Conservation (phyloP, 2,888 invertebrate species). For the Pteria penguin region DNA sequence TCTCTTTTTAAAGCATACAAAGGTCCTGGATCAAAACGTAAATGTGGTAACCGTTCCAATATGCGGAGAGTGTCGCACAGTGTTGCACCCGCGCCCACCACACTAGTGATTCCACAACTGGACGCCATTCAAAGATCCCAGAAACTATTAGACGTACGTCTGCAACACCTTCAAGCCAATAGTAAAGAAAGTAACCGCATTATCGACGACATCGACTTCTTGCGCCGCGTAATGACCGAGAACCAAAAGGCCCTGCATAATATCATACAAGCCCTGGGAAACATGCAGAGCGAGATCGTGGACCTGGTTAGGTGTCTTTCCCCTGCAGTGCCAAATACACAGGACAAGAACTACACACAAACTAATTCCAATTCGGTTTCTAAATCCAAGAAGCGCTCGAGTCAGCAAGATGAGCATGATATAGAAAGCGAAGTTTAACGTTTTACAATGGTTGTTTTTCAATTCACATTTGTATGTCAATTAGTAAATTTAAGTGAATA, state of each 20-base stretch:
- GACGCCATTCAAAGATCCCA: slow-evolving; percentile 79
- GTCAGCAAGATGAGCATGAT: slow-evolving; percentile 36
- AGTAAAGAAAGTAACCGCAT: slow-evolving; percentile 77
- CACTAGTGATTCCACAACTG: slow-evolving; percentile 78
- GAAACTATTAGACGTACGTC: slow-evolving; percentile 78
- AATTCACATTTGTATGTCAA: no score
- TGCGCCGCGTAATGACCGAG: slow-evolving; percentile 78
- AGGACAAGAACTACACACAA: slow-evolving; percentile 47
- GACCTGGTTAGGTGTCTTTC: slow-evolving; percentile 72
- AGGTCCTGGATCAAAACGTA: slow-evolving; percentile 43
- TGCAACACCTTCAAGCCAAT: slow-evolving; percentile 79
- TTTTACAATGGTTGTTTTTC: no score
- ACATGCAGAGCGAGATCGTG: slow-evolving; percentile 78
- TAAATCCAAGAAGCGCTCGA: slow-evolving; percentile 38
- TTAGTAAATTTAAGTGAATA: no score
- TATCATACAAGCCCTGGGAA: slow-evolving; percentile 77
- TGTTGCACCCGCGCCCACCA: slow-evolving; percentile 74
- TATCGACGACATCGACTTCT: slow-evolving; percentile 79
- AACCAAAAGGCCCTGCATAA: slow-evolving; percentile 79
- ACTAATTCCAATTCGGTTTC: slow-evolving; percentile 43
- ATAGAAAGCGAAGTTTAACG: slow-evolving; percentile 42
- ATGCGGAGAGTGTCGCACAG: slow-evolving; percentile 67
- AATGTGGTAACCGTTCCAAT: slow-evolving; percentile 54
- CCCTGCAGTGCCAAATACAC: slow-evolving; percentile 57
- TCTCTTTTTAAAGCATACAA: slow-evolving; percentile 11